phyloP scores from a whole-genome alignment of 2,113 vertebrate genomes.

The Brachypteracias leptosomus region DNA sequence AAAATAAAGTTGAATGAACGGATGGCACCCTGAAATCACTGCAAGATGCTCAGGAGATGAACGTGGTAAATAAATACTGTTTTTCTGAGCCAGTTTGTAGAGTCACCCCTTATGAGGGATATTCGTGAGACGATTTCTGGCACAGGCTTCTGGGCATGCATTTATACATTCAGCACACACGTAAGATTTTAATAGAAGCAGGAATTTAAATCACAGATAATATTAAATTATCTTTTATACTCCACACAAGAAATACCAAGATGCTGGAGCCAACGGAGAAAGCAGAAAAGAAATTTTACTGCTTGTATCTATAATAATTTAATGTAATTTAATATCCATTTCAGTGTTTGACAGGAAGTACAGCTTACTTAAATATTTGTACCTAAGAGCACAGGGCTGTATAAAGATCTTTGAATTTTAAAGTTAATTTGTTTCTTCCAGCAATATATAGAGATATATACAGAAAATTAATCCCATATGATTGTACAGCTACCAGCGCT shows the following conservation, averaged over 20 bases:
- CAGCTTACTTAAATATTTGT: constrained; percentile 55
- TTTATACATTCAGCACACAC: neutral
- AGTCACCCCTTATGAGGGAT: neutral
- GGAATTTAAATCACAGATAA: neutral
- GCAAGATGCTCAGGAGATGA: neutral
- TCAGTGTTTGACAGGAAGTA: constrained; percentile 30
- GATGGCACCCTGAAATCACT: neutral
- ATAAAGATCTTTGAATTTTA: constrained; percentile 43
- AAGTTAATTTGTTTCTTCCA: constrained; percentile 47
- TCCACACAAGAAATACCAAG: neutral
- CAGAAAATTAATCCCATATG: constrained; percentile 65
- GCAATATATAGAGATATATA: constrained; percentile 7
- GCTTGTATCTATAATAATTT: constrained; percentile 25
- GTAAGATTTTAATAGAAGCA: neutral
- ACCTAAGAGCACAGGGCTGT: neutral
- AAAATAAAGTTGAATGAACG: neutral
- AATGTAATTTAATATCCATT: constrained; percentile 43
- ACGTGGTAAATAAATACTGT: neutral
- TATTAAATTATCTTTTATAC: neutral
- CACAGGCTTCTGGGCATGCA: neutral
- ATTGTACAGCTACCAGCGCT: constrained; percentile 22
- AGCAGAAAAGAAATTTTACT: neutral
- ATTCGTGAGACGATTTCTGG: neutral
- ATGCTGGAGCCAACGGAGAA: neutral
- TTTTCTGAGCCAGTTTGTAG: neutral